Conservation (phyloP, 2,888 invertebrate genomes). For the Nesidiocoris tenuis region DNA sequence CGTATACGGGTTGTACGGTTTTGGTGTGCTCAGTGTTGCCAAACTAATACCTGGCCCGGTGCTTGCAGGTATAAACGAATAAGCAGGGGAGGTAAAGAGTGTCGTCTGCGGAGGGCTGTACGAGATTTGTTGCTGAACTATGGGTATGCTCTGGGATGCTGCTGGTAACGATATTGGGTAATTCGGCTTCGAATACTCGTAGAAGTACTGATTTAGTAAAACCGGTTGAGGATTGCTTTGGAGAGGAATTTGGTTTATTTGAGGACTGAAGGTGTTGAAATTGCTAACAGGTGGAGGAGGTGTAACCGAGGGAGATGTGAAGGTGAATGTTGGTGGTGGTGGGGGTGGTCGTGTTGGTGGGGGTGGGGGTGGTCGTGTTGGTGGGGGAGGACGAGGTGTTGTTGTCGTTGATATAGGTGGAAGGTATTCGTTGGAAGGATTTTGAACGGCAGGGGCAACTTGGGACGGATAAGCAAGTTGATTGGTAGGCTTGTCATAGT, state of each 20-base stretch:
- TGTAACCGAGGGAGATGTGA: neutral
- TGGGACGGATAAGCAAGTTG: neutral
- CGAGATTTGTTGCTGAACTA: neutral
- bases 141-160: neutral
- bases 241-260: slow-evolving; percentile 4
- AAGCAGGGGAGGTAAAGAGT: neutral
- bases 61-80: neutral
- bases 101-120: slow-evolving; percentile 14
- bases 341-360: neutral
- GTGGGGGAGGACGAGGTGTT: slow-evolving; percentile 1
- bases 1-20: slow-evolving; percentile 6
- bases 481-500: neutral
- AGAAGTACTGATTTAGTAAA: slow-evolving; percentile 5
- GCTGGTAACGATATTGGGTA: slow-evolving; percentile 10
- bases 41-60: slow-evolving; percentile 1
- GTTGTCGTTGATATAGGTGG: neutral
- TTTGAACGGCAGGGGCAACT: neutral
- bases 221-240: slow-evolving; percentile 11
- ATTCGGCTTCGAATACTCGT: slow-evolving; percentile 40
- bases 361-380: neutral
- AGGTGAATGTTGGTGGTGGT: neutral
- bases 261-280: neutral
- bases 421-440: slow-evolving; percentile 23
- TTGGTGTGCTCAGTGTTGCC: slow-evolving; percentile 9
- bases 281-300: neutral